Evolutionary conservation across 2,888 invertebrate genomes (phyloP).

Genomic region (Griposia aprilina): DNA sequence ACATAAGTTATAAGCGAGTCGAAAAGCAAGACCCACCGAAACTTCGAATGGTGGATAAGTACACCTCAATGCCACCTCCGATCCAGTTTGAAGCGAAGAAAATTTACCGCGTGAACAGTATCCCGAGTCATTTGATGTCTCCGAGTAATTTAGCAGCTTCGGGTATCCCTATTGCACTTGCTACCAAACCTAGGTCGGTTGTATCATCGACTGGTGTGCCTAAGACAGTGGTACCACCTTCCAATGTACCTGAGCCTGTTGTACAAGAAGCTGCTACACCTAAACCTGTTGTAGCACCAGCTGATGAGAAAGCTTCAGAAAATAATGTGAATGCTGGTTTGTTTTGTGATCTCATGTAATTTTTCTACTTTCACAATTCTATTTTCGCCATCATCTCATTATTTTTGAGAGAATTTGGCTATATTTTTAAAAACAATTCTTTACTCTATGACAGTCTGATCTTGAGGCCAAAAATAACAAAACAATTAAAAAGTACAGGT

Average conservation of each 20-base stretch:
- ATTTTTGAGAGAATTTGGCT: conserved; percentile 1
- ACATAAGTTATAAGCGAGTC: background rate
- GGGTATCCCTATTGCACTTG: background rate
- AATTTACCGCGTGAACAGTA: conserved; percentile 21
- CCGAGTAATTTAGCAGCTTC: background rate
- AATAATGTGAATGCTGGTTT: background rate
- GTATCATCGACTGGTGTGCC: background rate
- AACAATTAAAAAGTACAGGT: background rate
- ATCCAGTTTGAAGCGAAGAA: conserved; percentile 16
- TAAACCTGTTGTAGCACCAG: background rate
- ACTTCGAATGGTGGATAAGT: conserved; percentile 3
- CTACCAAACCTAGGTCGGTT: background rate
- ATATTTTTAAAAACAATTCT: background rate
- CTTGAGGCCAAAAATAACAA: conserved; percentile 2
- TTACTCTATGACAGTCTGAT: background rate
- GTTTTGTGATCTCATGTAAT: conserved; percentile 18
- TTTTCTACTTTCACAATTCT: background rate
- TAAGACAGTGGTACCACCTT: background rate
- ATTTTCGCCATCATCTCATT: background rate
- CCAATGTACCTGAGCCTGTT: conserved; percentile 8
- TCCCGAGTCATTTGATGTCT: background rate
- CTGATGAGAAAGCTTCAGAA: background rate
- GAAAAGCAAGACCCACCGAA: background rate
- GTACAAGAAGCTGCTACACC: conserved; percentile 8
- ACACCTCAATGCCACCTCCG: background rate